Evolutionary conservation across 92 coral and sea anemone species (phyloP).

Genomic region (Epizoanthus ramosus): DNA sequence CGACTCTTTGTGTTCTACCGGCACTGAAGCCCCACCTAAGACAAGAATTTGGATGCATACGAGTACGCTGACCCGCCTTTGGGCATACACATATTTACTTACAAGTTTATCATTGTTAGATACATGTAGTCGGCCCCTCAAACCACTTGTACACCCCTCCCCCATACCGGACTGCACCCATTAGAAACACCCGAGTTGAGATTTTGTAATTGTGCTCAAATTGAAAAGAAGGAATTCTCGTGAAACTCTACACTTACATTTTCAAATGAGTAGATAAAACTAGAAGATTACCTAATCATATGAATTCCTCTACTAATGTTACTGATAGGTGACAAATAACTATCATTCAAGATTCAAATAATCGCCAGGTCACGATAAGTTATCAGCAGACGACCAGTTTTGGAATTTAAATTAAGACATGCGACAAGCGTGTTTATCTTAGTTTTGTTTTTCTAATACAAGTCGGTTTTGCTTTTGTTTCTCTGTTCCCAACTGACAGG

Average conservation of each 20-base stretch:
- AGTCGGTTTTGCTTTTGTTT: not conserved
- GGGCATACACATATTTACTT: too few relatives aligned
- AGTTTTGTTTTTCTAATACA: not conserved
- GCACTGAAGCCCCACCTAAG: too few relatives aligned
- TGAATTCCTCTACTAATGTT: not conserved
- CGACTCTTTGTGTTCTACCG: too few relatives aligned
- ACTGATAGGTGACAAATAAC: not conserved
- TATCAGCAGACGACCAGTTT: not conserved
- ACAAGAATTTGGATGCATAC: too few relatives aligned
- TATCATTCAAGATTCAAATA: not conserved
- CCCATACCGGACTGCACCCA: too few relatives aligned
- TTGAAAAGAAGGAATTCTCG: not conserved
- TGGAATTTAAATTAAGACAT: not conserved
- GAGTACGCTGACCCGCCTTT: too few relatives aligned
- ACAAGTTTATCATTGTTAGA: too few relatives aligned
- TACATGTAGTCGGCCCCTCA: too few relatives aligned
- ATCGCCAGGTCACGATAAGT: not conserved
- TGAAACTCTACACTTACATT: not conserved
- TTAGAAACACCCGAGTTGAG: too few relatives aligned
- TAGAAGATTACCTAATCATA: not conserved
- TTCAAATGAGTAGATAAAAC: not conserved
- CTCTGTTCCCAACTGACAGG: not conserved
- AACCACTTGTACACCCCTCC: too few relatives aligned
- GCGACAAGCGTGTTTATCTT: not conserved
- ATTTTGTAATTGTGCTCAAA: not conserved